phyloP scores from a whole-genome alignment of 2,888 invertebrate genomes.

The Melanotus villosus region DNA sequence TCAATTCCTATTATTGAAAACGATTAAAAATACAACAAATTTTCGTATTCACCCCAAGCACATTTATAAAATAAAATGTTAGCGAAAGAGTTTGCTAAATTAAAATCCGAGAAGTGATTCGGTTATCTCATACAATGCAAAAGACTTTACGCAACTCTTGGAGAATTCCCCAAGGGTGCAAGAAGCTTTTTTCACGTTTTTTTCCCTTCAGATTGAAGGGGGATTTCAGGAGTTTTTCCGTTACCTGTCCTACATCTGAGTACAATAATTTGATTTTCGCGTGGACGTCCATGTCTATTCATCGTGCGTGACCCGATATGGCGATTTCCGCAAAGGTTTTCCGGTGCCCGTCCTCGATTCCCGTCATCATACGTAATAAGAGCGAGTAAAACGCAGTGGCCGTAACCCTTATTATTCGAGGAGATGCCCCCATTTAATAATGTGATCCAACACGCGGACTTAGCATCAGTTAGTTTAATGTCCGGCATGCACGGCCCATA shows the following conservation, averaged over 20 bases:
- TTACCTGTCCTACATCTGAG: background rate
- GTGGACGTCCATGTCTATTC: background rate
- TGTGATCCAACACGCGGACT: constrained; percentile 9
- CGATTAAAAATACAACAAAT: no score
- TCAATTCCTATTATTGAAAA: no score
- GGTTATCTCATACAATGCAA: constrained; percentile 9
- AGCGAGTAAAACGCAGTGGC: background rate
- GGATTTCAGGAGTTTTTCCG: background rate
- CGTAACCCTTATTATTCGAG: background rate
- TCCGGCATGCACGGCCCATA: constrained; percentile 21
- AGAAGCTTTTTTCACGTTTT: background rate
- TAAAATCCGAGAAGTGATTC: background rate
- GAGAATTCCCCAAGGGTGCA: background rate
- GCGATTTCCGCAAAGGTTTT: background rate
- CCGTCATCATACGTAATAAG: background rate
- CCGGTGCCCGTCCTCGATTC: background rate
- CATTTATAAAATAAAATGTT: constrained; percentile 7
- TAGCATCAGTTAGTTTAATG: constrained; percentile 29
- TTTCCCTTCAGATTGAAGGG: background rate
- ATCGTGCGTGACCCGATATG: constrained; percentile 23
- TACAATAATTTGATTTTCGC: constrained; percentile 12
- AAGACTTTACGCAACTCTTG: constrained; percentile 5
- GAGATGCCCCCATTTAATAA: constrained; percentile 14
- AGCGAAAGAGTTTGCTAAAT: constrained; percentile 6
- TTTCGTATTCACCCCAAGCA: background rate